These are phyloP conservation scores for Platalea minor DNA, from an alignment of 2,797 vertebrate genomes.

Conservation along the genomic window DNA sequence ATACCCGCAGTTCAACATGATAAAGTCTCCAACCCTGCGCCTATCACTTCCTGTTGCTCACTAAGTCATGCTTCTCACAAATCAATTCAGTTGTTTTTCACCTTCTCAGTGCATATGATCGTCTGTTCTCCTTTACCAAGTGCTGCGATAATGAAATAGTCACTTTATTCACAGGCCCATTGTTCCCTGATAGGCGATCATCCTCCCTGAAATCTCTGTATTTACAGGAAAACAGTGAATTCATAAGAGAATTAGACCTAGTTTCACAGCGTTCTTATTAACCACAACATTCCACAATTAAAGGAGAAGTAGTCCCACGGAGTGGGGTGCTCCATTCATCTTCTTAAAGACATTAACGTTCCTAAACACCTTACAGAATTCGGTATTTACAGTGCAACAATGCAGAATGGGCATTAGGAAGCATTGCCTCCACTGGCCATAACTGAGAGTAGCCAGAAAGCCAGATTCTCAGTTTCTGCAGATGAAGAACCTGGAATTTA, in stretches of 20 bases:
- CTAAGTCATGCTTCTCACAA: neutral
- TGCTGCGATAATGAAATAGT: neutral
- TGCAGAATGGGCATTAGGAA: neutral
- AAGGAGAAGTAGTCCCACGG: neutral
- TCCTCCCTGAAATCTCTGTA: neutral
- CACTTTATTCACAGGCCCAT: neutral
- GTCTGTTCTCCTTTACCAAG: neutral
- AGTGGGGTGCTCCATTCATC: neutral
- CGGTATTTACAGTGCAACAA: neutral
- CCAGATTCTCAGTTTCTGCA: neutral
- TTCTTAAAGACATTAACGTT: neutral
- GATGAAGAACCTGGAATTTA: neutral
- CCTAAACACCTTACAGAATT: neutral
- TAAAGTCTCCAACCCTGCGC: neutral
- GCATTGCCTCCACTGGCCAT: neutral
- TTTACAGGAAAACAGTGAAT: neutral
- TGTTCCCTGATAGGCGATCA: neutral
- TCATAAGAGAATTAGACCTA: neutral
- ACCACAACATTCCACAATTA: neutral
- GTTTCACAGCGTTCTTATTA: neutral
- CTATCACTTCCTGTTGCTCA: neutral
- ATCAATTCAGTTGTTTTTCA: neutral
- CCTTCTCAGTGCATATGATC: neutral
- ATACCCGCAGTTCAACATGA: neutral
- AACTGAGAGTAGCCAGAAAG: neutral